Base-by-base conservation (phyloP, 2,888 invertebrate species). In the Eueremaeus valkanovi region DNA sequence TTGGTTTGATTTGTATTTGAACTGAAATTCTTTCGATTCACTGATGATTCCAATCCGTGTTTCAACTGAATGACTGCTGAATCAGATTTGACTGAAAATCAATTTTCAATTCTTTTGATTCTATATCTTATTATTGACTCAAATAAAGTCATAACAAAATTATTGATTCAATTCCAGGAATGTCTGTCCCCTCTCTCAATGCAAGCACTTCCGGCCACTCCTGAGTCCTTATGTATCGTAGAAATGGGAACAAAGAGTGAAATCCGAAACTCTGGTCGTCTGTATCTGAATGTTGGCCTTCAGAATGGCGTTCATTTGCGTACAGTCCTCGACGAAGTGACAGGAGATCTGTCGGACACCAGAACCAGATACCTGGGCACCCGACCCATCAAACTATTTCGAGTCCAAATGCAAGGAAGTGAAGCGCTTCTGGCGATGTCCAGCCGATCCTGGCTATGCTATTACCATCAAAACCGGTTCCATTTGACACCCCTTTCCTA, bases 391-490 rank as follows among this genome's bases (percentile, higher is more conserved):
- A 97, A 98, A 84, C 86, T 99, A 5, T 99, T 98, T 84, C 89
- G 95, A 82, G 96, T 99, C 75, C 88, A 89, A 78, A 96, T 98
- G 88, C 98, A 99, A 82, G 93, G 93, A 18, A 90, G 92, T 13
- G 96, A 99, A 84, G 95, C 98, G 0, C 86, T 99, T 0, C 85
- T 99, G 42, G 99, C 99, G 0, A 95, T 98, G 88, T 98, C 97
- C 0, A 96, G 95, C 79, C 88, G 99, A 79, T 94, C 96, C 0
- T 99, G 99, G 99, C 86, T 99, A 31, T 95, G 96, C 81, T 99
- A 99, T 83, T 95, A 95, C 81, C 96, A 98, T 84, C 99, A 99
- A 84, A 97, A 94, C 85, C 88, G 87, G 73, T 95, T 95, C 82
- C 96, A 97, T 84, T 86, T 98, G 68, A 97, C 97, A 0, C 97